Conservation (phyloP, 30 jellyfish, hydroid and myxozoan genomes). For the Turritopsis dohrnii region DNA sequence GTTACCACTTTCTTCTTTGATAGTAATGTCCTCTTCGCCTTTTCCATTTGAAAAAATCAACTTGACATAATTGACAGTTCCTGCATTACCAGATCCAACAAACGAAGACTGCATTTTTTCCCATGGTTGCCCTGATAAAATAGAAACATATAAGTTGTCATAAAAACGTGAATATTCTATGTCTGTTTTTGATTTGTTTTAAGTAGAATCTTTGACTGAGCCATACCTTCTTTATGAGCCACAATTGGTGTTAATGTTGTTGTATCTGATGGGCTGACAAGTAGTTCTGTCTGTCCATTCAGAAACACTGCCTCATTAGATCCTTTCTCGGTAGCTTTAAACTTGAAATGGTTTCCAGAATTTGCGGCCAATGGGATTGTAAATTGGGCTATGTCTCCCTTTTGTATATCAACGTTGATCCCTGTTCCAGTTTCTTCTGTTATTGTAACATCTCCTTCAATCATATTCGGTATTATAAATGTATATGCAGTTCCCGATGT, state of each 20-base stretch:
- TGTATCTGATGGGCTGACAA: constrained; percentile 44
- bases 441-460: constrained; percentile 75
- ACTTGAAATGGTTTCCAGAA: constrained; percentile 38
- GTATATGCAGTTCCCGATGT: constrained; percentile 53
- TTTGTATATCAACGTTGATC: constrained; percentile 61
- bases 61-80: constrained; percentile 15
- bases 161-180: too few species aligned
- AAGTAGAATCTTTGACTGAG: too few species aligned
- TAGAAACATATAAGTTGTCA: not conserved
- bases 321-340: constrained; percentile 49
- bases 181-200: too few species aligned
- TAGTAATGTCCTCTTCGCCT: constrained; percentile 78
- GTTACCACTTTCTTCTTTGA: constrained; percentile 66
- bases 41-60: constrained; percentile 62
- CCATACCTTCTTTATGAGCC: constrained; percentile 77
- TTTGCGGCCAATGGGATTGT: constrained; percentile 57
- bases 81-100: constrained; percentile 66
- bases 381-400: constrained; percentile 73
- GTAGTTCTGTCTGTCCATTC: constrained; percentile 58
- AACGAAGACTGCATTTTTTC: constrained; percentile 74
- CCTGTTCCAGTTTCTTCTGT: constrained; percentile 51
- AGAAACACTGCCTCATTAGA: constrained; percentile 47
- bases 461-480: constrained; percentile 74
- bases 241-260: constrained; percentile 66
- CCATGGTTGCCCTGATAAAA: constrained; percentile 82